Conservation (phyloP, 2,113 vertebrate species). For the Elgaria multicarinata region DNA sequence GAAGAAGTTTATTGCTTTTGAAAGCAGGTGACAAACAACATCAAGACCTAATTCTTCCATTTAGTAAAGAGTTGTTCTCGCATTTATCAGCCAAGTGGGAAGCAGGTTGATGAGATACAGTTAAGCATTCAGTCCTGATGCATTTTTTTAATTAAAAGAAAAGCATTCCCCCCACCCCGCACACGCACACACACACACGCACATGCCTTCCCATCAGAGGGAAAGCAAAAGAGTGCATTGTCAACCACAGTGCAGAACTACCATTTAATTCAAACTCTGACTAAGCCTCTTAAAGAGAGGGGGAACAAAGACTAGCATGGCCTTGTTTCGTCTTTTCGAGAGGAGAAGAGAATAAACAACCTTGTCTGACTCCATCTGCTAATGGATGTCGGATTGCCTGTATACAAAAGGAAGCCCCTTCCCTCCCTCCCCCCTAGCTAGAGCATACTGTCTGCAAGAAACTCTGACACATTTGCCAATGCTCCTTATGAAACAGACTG, state of each 20-base stretch:
- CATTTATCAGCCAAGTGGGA: slow-evolving; percentile 46
- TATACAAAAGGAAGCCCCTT: not conserved
- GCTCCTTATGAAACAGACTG: not conserved
- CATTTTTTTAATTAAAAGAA: slow-evolving; percentile 56
- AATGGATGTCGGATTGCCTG: not conserved
- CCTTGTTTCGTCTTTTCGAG: slow-evolving; percentile 40
- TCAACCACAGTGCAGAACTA: slow-evolving; percentile 12
- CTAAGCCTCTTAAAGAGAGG: slow-evolving; percentile 52
- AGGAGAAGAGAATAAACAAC: slow-evolving; percentile 31
- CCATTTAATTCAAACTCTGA: slow-evolving; percentile 24
- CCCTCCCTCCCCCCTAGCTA: not conserved
- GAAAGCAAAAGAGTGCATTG: slow-evolving; percentile 7
- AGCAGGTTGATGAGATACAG: slow-evolving; percentile 41
- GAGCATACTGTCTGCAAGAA: not conserved
- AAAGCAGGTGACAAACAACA: slow-evolving; percentile 23
- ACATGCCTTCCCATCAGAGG: slow-evolving; percentile 24
- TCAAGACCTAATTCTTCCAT: slow-evolving; percentile 39
- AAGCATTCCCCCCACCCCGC: not conserved
- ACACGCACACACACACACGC: not conserved
- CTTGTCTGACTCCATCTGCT: slow-evolving; percentile 12
- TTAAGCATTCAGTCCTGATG: slow-evolving; percentile 27
- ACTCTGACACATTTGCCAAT: not conserved
- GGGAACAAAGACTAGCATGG: slow-evolving; percentile 45
- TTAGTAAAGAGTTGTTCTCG: slow-evolving; percentile 37
- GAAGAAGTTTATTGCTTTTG: slow-evolving; percentile 33